Conservation (phyloP, 2,113 vertebrate species). For the Poeciliopsis retropinna region DNA sequence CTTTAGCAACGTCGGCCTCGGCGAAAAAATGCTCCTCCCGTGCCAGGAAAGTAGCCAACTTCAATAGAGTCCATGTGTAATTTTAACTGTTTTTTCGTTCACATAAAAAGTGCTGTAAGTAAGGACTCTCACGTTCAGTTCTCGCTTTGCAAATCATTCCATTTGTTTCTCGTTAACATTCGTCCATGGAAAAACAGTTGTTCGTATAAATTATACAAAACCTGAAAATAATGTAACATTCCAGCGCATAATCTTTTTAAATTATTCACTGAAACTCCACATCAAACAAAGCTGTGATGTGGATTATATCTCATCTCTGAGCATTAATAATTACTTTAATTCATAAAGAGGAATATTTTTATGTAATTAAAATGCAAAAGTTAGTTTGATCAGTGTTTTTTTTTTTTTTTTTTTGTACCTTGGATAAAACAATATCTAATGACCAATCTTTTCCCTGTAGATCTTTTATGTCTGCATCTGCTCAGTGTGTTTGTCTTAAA, state of each 20-base stretch:
- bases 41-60: not conserved
- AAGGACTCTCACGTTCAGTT: not conserved
- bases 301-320: not conserved
- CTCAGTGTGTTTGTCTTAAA: conserved; percentile 28
- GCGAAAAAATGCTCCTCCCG: not conserved
- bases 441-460: conserved; percentile 20
- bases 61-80: not conserved
- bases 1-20: not conserved
- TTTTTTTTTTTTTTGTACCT: conserved; percentile 10
- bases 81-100: too few relatives aligned
- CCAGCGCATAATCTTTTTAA: not conserved
- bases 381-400: not conserved
- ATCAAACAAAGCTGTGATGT: not conserved
- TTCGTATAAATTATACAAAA: not conserved
- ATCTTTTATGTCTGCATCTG: conserved; percentile 21
- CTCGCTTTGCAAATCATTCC: not conserved
- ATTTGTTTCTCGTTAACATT: not conserved
- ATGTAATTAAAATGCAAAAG: not conserved
- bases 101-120: too few relatives aligned
- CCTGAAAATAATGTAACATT: not conserved
- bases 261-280: not conserved
- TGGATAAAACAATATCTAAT: conserved; percentile 40
- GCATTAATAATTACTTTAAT: not conserved
- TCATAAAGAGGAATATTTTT: not conserved
- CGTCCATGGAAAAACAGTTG: not conserved